Evolutionary conservation across 2,888 invertebrate species (phyloP), one percentile per base, ranked within the genome.

Genomic region (Sinohyriopsis cumingii): DNA sequence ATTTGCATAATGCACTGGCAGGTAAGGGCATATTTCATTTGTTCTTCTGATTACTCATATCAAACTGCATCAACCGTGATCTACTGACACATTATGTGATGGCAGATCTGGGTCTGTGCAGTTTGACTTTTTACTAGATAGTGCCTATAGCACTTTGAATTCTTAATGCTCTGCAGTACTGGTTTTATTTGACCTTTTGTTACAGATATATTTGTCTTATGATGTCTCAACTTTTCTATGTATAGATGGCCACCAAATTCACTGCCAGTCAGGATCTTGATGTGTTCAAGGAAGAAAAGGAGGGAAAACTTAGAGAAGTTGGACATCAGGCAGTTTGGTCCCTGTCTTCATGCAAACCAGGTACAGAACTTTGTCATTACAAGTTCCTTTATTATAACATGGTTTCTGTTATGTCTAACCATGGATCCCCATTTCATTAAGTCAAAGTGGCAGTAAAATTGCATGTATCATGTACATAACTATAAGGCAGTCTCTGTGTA

Each of bases 301-400:
- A 92, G 64, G 93, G 93, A 1, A 91, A 92, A 77, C 92, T 94
- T 1, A 91, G 94, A 19, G 97, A 98, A 92, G 96, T 98, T 33
- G 96, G 97, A 28, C 93, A 94, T 84, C 95, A 95, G 89, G 98
- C 98, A 1, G 97, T 98, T 83, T 99, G 99, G 99, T 97, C 97
- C 85, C 92, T 99, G 68, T 99, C 98, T 0, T 98, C 98, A 5
- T 99, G 99, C 89, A 99, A 99, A 92, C 96, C 98, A 89, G 97
- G 96, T 95, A 89, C 79, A 81, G 65, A 19, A 25, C 45, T 28
- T 59, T 12, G 28, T 22, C 22, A 12, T 63, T 25, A 15, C 19
- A 25, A 20, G 54, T 20, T 62, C 45, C 19, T 20, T 33, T 53
- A 45, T 3, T 24, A 54, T 33, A 45, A 45, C 12, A 45, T 12